Conservation (phyloP, 1,140 invertebrate genomes). For the Epicauta chinensis region DNA sequence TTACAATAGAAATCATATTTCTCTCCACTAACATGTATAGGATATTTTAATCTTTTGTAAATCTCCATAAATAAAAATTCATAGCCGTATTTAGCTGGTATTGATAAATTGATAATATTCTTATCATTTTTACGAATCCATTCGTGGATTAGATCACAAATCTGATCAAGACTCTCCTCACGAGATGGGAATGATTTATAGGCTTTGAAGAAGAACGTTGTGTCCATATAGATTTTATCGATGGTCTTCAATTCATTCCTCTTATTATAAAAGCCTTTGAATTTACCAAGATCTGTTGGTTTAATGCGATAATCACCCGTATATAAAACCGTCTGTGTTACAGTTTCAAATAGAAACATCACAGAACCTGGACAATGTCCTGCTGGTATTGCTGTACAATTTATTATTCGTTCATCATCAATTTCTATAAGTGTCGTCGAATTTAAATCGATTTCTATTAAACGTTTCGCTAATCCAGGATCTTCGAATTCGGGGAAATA, state of each 20-base stretch:
- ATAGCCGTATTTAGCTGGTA: conserved; percentile 51
- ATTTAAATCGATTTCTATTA: conserved; percentile 39
- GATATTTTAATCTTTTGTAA: conserved; percentile 44
- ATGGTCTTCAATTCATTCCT: conserved; percentile 47
- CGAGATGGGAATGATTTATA: conserved; percentile 54
- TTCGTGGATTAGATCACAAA: conserved; percentile 45
- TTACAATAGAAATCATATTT: conserved; percentile 40
- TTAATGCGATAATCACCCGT: conserved; percentile 66
- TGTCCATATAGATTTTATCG: conserved; percentile 61
- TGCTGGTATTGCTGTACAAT: conserved; percentile 56
- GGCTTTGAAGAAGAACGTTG: conserved; percentile 54
- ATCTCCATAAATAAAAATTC: conserved; percentile 56
- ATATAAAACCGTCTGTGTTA: conserved; percentile 50
- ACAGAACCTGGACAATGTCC: conserved; percentile 68
- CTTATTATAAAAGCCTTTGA: conserved; percentile 48
- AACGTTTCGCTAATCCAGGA: not conserved
- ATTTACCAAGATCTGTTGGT: conserved; percentile 47
- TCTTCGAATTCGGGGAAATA: conserved; percentile 19
- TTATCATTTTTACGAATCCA: conserved; percentile 48
- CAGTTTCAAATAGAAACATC: conserved; percentile 63
- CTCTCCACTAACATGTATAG: conserved; percentile 48
- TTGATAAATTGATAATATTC: conserved; percentile 48
- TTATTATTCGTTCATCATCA: conserved; percentile 35
- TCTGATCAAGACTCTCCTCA: conserved; percentile 46
- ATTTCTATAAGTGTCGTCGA: conserved; percentile 24